Base-by-base conservation (phyloP, 2,113 vertebrate genomes). In the Tragelaphus scriptus region DNA sequence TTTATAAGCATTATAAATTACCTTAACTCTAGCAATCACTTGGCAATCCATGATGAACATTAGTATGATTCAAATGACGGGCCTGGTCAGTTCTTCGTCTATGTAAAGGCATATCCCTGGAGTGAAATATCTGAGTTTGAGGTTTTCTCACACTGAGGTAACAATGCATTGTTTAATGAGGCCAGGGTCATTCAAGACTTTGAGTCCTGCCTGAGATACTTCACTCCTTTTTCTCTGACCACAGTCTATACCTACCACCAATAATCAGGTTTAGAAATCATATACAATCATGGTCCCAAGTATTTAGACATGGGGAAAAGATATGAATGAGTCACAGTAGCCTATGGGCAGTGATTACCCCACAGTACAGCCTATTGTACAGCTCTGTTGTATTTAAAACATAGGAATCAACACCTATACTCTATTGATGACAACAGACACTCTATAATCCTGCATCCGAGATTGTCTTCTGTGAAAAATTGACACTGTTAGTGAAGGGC, bases 231-330 rank as follows among this genome's bases (percentile, higher is more conserved):
- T 65, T 89, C 21, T 93, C 12, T 93, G 59, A 93, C 15, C 40
- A 68, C 1, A 84, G 49, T 10, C 40, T 85, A 59, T 19, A n/a
- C 17, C 10, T 59, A 21, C 9, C 30, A 84, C 56, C 14, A 84
- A 26, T 51, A 61, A 59, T 59, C 21, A 94, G n/a, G 7, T 59
- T 96, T 91, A 93, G 26, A 97, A 95, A 96, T 81, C 40, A 40
- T 28, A 77, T 93, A 55, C 15, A 58, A 4, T 84, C 71, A 15
- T 36, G 40, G 40, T n/a, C 12, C 10, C 44, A 97, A 84, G 49
- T 26, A 26, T 87, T 90, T 59, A 61, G 26, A 80, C 4, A 85
- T 59, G 40, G 32, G 19, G 23, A 77, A 11, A 65, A 47, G 68
- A 7, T 95, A 30, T 91, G 58, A 91, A 53, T 89, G 30, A 7